A percentile compares a stretch with the other conserved stretches of the same genome.
Evolutionary conservation across 1,140 invertebrate genomes (phyloP).

Genomic region (Drosophila bipectinata): DNA sequence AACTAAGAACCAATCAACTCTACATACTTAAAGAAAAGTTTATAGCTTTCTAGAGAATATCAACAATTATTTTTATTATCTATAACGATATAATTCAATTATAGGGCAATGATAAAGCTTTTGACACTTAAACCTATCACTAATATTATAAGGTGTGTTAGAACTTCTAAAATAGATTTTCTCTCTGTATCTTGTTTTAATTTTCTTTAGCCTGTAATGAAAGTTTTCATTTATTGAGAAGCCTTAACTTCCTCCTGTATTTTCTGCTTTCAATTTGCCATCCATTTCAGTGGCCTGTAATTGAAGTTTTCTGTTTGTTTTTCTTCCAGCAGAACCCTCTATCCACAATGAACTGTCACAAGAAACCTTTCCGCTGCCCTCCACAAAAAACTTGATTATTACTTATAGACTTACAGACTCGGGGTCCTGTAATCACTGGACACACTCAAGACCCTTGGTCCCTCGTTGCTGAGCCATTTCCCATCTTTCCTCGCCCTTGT

Average conservation of each 20-base stretch:
- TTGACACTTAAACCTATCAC: no score
- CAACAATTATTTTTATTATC: no score
- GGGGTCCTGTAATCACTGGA: conserved; percentile 44
- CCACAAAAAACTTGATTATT: conserved; percentile 48
- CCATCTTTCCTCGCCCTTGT: neutral
- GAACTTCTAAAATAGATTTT: neutral
- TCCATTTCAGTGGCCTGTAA: conserved; percentile 26
- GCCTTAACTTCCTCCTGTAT: neutral
- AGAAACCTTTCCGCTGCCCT: conserved; percentile 34
- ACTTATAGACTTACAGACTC: conserved; percentile 41
- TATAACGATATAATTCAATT: no score
- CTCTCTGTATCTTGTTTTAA: neutral
- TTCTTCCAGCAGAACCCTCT: conserved; percentile 11
- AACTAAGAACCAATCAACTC: neutral
- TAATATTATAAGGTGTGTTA: no score
- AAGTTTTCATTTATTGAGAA: conserved; percentile 41
- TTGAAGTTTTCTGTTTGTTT: conserved; percentile 54
- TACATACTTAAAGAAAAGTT: neutral
- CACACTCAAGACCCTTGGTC: neutral
- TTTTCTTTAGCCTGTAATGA: conserved; percentile 17
- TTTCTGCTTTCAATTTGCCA: conserved; percentile 26
- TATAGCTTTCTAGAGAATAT: no score
- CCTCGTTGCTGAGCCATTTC: neutral
- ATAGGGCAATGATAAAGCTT: no score
- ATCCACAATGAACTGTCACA: conserved; percentile 36